phyloP scores from a whole-genome alignment of 2,113 vertebrate species.

The Tautogolabrus adspersus region DNA sequence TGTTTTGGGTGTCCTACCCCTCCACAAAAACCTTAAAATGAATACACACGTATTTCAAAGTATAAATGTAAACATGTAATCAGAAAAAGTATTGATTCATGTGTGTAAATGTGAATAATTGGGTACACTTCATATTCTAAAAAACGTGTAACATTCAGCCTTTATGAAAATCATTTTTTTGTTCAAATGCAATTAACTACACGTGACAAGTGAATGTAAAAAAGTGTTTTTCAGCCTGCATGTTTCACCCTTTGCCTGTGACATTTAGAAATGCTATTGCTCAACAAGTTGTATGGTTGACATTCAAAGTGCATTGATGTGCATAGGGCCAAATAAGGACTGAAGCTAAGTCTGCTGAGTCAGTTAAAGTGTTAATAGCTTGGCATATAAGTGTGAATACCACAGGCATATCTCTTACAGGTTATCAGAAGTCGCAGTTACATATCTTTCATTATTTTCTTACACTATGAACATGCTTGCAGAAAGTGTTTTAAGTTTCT shows the following conservation, averaged over 20 bases:
- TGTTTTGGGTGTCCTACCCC: not conserved
- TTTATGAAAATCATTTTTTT: too few species aligned
- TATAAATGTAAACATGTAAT: not conserved
- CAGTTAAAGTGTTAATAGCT: slow-evolving; percentile 53
- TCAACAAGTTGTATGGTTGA: slow-evolving; percentile 25
- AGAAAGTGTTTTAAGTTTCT: not conserved
- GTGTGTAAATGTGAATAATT: not conserved
- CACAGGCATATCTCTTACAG: slow-evolving; percentile 55
- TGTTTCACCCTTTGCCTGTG: not conserved
- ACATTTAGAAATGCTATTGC: slow-evolving; percentile 30
- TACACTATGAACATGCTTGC: not conserved
- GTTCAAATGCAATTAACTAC: not conserved
- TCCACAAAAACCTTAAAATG: not conserved
- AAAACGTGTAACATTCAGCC: not conserved
- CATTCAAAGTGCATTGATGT: slow-evolving; percentile 36
- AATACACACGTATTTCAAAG: not conserved
- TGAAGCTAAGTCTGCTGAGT: slow-evolving; percentile 45
- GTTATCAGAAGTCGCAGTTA: slow-evolving; percentile 3
- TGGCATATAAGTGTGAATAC: slow-evolving; percentile 62
- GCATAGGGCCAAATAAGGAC: slow-evolving; percentile 53
- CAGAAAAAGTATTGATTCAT: not conserved
- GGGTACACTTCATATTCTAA: not conserved
- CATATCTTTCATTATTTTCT: not conserved
- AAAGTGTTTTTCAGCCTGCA: not conserved
- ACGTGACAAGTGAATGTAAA: not conserved